These are phyloP conservation scores for Parelbella ahira DNA, from an alignment of 2,888 invertebrate species.

Conservation along the genomic window DNA sequence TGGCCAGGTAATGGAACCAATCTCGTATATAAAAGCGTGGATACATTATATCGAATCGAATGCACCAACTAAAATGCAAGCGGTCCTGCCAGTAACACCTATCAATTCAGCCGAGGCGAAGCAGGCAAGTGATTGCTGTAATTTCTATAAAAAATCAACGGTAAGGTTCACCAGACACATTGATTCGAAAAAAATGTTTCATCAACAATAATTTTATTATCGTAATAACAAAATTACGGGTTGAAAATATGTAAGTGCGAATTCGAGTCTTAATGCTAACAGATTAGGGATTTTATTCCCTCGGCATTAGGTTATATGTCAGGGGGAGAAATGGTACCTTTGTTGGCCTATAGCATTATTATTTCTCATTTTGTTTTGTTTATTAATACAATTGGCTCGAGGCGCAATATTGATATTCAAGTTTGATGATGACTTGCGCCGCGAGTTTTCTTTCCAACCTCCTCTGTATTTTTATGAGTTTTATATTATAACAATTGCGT, in stretches of 20 bases:
- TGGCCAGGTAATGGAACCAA: slow-evolving; percentile 20
- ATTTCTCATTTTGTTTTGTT: slow-evolving; percentile 81
- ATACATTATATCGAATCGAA: slow-evolving; percentile 37
- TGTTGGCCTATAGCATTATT: slow-evolving; percentile 81
- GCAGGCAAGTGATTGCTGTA: slow-evolving; percentile 70
- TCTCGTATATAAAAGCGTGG: slow-evolving; percentile 29
- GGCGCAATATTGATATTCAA: slow-evolving; percentile 81
- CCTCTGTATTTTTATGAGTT: slow-evolving; percentile 70
- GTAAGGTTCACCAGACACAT: slow-evolving; percentile 77
- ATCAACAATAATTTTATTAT: slow-evolving; percentile 80
- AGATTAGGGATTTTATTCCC: slow-evolving; percentile 59
- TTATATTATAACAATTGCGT: slow-evolving; percentile 67
- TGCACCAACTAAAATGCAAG: slow-evolving; percentile 46
- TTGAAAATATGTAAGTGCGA: slow-evolving; percentile 57
- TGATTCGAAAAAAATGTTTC: slow-evolving; percentile 78
- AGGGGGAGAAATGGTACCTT: slow-evolving; percentile 80
- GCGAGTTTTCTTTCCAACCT: slow-evolving; percentile 56
- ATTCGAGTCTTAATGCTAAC: slow-evolving; percentile 61
- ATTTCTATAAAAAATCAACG: slow-evolving; percentile 75
- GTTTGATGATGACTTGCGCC: slow-evolving; percentile 77
- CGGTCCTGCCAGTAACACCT: slow-evolving; percentile 52
- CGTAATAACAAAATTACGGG: slow-evolving; percentile 80
- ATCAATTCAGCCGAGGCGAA: slow-evolving; percentile 63
- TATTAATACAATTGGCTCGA: slow-evolving; percentile 81
- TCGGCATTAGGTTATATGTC: slow-evolving; percentile 57